Conservation (phyloP, 2,888 invertebrate species). For the Ceraclea dissimilis region DNA sequence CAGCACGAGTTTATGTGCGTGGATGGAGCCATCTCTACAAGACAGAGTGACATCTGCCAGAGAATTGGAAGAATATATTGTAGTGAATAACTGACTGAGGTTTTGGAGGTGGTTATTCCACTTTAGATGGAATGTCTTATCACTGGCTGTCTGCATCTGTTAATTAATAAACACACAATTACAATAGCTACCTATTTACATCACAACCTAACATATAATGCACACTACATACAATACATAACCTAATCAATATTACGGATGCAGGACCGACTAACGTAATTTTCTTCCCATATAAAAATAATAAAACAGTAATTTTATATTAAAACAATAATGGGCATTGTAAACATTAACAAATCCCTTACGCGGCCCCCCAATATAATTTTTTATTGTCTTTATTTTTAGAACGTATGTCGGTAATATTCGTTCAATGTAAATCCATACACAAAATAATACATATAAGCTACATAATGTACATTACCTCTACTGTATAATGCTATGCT, state of each 20-base stretch:
- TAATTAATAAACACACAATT: slow-evolving; percentile 23
- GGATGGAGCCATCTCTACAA: slow-evolving; percentile 63
- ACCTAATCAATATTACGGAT: background rate
- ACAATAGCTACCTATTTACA: slow-evolving; percentile 10
- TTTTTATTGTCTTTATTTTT: slow-evolving; percentile 51
- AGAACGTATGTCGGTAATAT: slow-evolving; percentile 49
- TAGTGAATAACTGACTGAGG: slow-evolving; percentile 60
- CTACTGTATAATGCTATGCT: too few species aligned
- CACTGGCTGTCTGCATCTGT: slow-evolving; percentile 52
- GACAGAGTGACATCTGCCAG: slow-evolving; percentile 64
- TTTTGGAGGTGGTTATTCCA: slow-evolving; percentile 70
- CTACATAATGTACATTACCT: background rate
- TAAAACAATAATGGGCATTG: background rate
- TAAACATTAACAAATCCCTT: background rate
- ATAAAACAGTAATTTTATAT: background rate
- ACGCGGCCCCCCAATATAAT: background rate
- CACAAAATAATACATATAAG: background rate
- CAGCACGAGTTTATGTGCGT: slow-evolving; percentile 64
- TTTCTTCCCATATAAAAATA: background rate
- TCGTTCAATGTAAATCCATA: slow-evolving; percentile 46
- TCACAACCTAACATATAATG: background rate
- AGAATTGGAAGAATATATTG: slow-evolving; percentile 60
- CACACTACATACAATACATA: background rate
- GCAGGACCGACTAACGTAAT: too few species aligned
- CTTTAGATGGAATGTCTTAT: slow-evolving; percentile 60